Evolutionary conservation across 2,113 vertebrate genomes (phyloP).

Genomic region (Menidia beryllina): DNA sequence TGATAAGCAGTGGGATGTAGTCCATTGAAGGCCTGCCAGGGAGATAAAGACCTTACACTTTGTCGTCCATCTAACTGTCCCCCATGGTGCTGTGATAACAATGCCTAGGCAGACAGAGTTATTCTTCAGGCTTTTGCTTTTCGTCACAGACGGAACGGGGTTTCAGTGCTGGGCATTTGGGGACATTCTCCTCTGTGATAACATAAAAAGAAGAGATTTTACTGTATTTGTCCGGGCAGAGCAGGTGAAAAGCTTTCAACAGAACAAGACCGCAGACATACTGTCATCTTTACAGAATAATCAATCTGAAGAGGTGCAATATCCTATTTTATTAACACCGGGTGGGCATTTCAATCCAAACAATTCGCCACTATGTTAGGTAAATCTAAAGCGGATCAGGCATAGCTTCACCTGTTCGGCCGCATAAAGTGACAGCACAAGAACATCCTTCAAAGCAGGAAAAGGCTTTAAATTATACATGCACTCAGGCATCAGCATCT

Average conservation of each 20-base stretch:
- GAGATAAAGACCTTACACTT: constrained; percentile 76
- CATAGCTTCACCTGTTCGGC: constrained; percentile 19
- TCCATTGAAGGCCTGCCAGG: constrained; percentile 60
- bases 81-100: constrained; percentile 75
- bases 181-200: constrained; percentile 58
- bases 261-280: constrained; percentile 7
- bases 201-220: constrained; percentile 35
- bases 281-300: background rate
- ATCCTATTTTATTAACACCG: constrained; percentile 11
- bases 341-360: background rate
- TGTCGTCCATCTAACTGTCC: constrained; percentile 74
- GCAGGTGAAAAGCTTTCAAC: constrained; percentile 25
- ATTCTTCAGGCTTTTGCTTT: constrained; percentile 50
- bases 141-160: constrained; percentile 27
- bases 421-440: constrained; percentile 24
- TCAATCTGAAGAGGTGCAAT: background rate
- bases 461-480: constrained; percentile 61
- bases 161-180: constrained; percentile 26
- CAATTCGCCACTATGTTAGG: background rate
- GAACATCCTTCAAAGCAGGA: constrained; percentile 46
- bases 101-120: constrained; percentile 64
- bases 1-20: constrained; percentile 70
- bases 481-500: constrained; percentile 44
- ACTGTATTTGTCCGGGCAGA: constrained; percentile 6
- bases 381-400: constrained; percentile 6